phyloP scores from a whole-genome alignment of 2,797 vertebrate species.

The Thamnophis elegans region DNA sequence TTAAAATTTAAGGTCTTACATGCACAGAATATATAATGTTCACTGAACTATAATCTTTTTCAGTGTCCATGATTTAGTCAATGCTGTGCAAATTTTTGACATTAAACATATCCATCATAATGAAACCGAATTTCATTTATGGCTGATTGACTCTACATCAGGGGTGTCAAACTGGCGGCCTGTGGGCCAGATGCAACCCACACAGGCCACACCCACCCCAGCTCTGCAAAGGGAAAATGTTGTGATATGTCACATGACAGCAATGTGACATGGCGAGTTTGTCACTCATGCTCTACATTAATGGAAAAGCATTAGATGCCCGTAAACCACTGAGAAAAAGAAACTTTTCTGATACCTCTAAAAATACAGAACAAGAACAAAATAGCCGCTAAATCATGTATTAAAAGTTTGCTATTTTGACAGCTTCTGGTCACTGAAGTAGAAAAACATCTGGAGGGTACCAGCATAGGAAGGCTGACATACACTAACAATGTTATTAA shows the following conservation, averaged over 20 bases:
- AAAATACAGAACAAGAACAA: not conserved
- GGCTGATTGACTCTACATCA: not conserved
- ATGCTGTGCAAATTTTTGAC: not conserved
- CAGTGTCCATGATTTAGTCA: not conserved
- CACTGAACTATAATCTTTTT: not conserved
- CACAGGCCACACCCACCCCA: not conserved
- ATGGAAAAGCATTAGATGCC: not conserved
- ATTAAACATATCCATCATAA: not conserved
- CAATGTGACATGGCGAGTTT: not conserved
- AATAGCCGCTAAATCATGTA: not conserved
- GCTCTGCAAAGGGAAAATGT: not conserved
- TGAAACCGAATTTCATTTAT: not conserved
- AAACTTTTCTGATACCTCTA: not conserved
- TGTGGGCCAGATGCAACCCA: too few relatives aligned
- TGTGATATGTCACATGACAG: not conserved
- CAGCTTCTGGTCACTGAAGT: not conserved
- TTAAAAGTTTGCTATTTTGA: not conserved
- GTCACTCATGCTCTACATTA: not conserved
- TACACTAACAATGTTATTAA: not conserved
- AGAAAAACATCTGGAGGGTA: not conserved
- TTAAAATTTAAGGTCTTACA: not conserved
- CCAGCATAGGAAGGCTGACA: not conserved
- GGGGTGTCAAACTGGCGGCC: not conserved
- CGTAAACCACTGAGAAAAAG: not conserved
- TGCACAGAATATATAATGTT: not conserved